Evolutionary conservation across 2,797 vertebrate species (phyloP), one percentile per base, ranked within the genome.

Genomic region (Microtus obscurus): DNA sequence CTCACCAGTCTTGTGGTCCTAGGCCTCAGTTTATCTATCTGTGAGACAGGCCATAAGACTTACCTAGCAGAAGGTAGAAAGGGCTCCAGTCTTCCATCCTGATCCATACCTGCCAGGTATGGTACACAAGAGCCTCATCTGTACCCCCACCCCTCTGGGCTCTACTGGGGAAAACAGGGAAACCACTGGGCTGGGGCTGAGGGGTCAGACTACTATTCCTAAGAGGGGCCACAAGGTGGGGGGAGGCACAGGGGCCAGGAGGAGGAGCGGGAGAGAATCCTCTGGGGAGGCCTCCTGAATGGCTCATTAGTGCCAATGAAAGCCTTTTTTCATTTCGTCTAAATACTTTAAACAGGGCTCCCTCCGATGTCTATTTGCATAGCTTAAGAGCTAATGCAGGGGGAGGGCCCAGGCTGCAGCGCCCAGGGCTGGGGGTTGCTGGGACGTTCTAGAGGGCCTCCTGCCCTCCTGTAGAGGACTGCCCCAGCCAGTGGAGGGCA

Each of bases 231-330:
- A n/a, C n/a, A n/a, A n/a, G n/a, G 80, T 89, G 9, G 8, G 77
- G 69, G 48, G 4, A 5, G 6, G 87, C n/a, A 45, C 9, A 6
- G 93, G 74, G 74, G 89, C 86, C 25, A 25, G 89, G 95, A 97
- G 92, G 94, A 71, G 45, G 94, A 96, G 96, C 37, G 27, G 92
- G 97, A 97, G 89, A 81, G 17, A 95, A 97, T 97, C 82, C 88
- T 19, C 96, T 74, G 89, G 98, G 93, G 94, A 98, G 97, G 98
- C 96, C 96, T 97, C 97, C 96, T 96, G 95, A 93, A 97, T 97
- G 98, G 98, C 98, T 98, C 98, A 97, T 98, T 98, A 98, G 95
- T 90, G 97, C 98, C 98, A 95, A 97, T 98, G 98, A 98, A 98
- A 97, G 98, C 95, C 97, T 97, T 96, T 97, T 98, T 97, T 93